Conservation (phyloP, 2,113 vertebrate species). For the Zosterops pallidus region DNA sequence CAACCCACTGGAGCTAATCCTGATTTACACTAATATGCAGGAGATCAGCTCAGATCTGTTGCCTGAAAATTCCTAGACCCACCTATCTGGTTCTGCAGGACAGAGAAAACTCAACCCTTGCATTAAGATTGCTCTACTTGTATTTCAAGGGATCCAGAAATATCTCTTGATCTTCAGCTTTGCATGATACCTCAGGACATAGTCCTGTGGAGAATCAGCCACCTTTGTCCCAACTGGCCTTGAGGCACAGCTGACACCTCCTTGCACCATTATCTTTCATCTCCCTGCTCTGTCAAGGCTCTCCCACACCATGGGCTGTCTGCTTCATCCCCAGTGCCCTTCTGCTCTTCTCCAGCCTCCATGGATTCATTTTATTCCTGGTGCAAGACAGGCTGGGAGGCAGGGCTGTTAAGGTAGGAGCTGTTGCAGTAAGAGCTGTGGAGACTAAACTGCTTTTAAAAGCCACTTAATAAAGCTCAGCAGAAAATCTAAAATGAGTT, state of each 20-base stretch:
- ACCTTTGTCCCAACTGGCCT: not conserved
- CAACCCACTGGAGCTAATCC: not conserved
- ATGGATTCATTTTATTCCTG: not conserved
- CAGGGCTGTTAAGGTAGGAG: not conserved
- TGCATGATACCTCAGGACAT: not conserved
- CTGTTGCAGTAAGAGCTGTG: not conserved
- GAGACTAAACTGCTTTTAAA: conserved; percentile 43
- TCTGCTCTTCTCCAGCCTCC: not conserved
- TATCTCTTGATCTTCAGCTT: not conserved
- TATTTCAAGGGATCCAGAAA: not conserved
- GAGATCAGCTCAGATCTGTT: not conserved
- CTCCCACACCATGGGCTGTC: not conserved
- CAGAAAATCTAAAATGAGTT: conserved; percentile 55
- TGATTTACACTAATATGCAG: not conserved
- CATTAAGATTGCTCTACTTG: not conserved
- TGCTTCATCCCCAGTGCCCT: not conserved
- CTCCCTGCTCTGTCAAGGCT: not conserved
- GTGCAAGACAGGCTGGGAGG: not conserved
- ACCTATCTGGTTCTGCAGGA: not conserved
- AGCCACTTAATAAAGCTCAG: conserved; percentile 61
- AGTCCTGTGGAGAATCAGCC: not conserved
- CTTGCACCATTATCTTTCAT: not conserved
- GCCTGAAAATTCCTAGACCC: not conserved
- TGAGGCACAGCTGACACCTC: rapidly evolving
- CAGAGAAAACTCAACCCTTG: not conserved